Conservation (phyloP, 2,113 vertebrate species). For the Ovis canadensis region DNA sequence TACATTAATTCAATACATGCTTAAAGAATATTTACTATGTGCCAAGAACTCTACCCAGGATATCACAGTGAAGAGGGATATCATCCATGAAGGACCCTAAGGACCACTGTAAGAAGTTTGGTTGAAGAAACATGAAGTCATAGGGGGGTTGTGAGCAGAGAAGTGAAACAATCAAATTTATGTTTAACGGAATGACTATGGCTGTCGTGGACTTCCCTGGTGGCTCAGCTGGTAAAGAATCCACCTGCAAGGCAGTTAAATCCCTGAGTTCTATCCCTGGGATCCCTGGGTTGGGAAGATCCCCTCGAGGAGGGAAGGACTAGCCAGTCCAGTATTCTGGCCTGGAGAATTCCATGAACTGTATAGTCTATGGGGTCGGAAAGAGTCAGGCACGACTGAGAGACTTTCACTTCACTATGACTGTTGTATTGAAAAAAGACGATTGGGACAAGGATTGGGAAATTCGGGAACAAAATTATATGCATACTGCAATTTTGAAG, state of each 20-base stretch:
- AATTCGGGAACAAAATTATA: background rate
- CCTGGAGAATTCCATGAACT: background rate
- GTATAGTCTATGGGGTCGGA: background rate
- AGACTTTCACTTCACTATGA: background rate
- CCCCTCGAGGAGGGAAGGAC: background rate
- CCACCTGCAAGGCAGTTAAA: background rate
- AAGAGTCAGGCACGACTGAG: background rate
- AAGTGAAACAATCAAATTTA: background rate
- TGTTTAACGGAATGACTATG: background rate
- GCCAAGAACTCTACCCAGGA: background rate
- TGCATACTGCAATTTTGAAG: background rate
- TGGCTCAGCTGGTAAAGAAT: background rate
- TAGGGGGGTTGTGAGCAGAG: background rate
- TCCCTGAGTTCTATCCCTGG: background rate
- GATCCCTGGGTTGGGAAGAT: background rate
- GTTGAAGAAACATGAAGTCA: background rate
- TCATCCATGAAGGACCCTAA: background rate
- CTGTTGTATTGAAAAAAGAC: background rate
- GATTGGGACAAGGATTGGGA: background rate
- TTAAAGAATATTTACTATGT: slow-evolving; percentile 8
- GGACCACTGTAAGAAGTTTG: background rate
- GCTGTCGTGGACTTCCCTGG: background rate
- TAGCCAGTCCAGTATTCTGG: background rate
- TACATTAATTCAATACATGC: slow-evolving; percentile 27
- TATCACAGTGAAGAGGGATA: background rate